Percentiles rank a stretch among this genome's conserved stretches.
phyloP scores from a whole-genome alignment of 2,888 invertebrate genomes.

The Spialia ferax region DNA sequence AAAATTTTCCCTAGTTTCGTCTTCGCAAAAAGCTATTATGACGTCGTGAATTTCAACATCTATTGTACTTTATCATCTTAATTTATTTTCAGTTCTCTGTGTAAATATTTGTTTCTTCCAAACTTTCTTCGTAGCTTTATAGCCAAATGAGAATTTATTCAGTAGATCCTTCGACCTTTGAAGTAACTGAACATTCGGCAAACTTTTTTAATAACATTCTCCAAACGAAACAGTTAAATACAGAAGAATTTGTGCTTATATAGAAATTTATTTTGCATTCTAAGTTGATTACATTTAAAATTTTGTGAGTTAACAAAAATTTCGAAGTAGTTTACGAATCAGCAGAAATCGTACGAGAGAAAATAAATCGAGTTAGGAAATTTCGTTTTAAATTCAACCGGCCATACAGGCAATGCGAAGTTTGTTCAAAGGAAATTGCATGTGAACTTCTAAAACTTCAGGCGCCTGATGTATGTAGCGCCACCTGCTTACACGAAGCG shows the following conservation, averaged over 20 bases:
- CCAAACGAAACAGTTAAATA: conserved; percentile 39
- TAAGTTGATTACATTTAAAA: conserved; percentile 35
- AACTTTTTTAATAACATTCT: conserved; percentile 38
- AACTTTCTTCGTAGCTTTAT: conserved; percentile 25
- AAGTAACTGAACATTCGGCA: conserved; percentile 24
- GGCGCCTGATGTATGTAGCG: conserved; percentile 1
- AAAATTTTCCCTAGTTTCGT: too few relatives aligned
- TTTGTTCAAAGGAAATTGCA: conserved; percentile 33
- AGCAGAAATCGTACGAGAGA: conserved; percentile 27
- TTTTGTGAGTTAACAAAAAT: conserved; percentile 27
- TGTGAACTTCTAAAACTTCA: conserved; percentile 14
- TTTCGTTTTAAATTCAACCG: conserved; percentile 23
- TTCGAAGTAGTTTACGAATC: conserved; percentile 30
- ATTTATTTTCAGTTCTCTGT: neutral
- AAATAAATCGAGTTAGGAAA: conserved; percentile 35
- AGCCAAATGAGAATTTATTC: conserved; percentile 32
- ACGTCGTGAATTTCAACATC: neutral
- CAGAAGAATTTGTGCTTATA: conserved; percentile 35
- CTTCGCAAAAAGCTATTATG: too few relatives aligned
- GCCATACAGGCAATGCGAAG: conserved; percentile 27
- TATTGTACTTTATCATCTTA: neutral
- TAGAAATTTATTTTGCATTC: conserved; percentile 23
- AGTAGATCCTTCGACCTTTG: conserved; percentile 33
- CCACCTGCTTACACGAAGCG: neutral
- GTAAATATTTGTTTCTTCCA: conserved; percentile 18